Evolutionary conservation across 2,888 invertebrate species (phyloP), one percentile per base, ranked within the genome.

Genomic region (Linnaemya vulpina): DNA sequence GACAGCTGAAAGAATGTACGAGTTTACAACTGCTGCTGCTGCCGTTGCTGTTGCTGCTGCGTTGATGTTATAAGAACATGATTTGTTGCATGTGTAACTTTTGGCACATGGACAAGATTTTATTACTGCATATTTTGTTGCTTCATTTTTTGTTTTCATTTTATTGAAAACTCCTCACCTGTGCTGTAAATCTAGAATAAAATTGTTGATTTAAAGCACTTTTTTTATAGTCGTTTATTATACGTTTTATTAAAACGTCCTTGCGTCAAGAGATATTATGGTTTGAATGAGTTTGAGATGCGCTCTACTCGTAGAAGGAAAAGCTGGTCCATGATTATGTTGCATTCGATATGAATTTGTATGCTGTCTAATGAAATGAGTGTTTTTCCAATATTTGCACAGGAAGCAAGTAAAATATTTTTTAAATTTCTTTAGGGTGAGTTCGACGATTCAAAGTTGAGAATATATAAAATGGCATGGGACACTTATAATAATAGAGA

Each of bases 31-130:
- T 51, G 60, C 71, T 40, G 38, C 38, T 3, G 11, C 10, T 11
- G 30, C 30, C 5, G 30, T 5, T 30, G 30, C 30, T 30, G 5
- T 30, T 38, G 22, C 53, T 43, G 55, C 76, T 49, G 60, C 79
- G 68, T 20, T 74, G 67, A 70, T 65, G 74, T 46, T 79, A 55
- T 22, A 81, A 65, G 70, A 79, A 82, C 82, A 82, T 85, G 85
- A 82, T 75, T 82, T 68, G 85, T 79, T 75, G 70, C 70, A 75
- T 85, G 62, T 85, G 78, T 65, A 79, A 74, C 71, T 71, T 85
- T 75, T 85, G 82, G 85, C 82, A 82, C 78, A 82, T 82, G 78
- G 82, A 76, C 71, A 76, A 77, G 82, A 73, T 73, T 71, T 71
- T 73, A 83, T 83, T 77, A 51, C 46, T 58, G 46, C 58, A 38